Conservation (phyloP, 2,888 invertebrate species). For the Ferdinandea cuprea region DNA sequence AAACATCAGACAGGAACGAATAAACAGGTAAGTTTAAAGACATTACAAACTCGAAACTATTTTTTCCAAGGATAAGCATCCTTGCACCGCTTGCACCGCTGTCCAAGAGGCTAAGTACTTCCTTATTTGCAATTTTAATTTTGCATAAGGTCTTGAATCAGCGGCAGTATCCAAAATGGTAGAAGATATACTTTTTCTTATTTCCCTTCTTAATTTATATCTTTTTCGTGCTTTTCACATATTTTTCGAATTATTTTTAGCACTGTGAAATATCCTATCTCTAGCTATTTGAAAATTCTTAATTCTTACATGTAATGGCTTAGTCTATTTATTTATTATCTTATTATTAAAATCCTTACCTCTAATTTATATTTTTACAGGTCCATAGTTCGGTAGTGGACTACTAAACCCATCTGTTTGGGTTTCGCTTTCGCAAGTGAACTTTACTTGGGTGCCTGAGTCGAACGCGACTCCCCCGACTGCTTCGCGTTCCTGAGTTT, state of each 20-base stretch:
- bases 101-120: not conserved
- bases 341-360: no score
- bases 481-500: no score
- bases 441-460: not conserved
- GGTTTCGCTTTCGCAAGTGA: no score
- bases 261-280: no score
- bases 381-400: not conserved
- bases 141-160: not conserved
- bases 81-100: slow-evolving; percentile 14
- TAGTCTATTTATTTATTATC: not conserved
- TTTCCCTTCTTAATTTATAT: not conserved
- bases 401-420: no score
- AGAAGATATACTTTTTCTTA: no score
- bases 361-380: no score
- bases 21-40: not conserved
- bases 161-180: not conserved
- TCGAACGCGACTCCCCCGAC: no score
- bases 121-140: not conserved
- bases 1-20: not conserved
- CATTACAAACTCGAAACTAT: not conserved
- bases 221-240: not conserved
- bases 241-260: not conserved
- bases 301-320: no score
- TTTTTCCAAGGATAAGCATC: not conserved
- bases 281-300: no score